These are phyloP conservation scores for Pollicipes pollicipes DNA, from an alignment of 1,140 invertebrate genomes.

Conservation along the genomic window DNA sequence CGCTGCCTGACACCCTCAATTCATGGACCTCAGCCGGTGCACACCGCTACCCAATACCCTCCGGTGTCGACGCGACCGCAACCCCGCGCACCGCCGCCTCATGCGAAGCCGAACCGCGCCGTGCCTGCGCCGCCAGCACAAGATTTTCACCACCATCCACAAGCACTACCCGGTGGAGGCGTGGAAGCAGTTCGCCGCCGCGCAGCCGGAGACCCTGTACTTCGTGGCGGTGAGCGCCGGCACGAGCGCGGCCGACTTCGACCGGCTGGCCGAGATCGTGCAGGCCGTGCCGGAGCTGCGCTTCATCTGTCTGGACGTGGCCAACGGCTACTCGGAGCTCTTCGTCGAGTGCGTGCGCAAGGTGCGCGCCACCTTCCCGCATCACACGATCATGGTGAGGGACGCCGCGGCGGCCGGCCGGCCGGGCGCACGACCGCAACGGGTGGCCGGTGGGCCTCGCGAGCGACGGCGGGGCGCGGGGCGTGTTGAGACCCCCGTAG, in stretches of 20 bases:
- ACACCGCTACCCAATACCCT: too few relatives aligned
- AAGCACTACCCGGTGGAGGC: constrained; percentile 76
- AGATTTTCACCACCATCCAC: constrained; percentile 73
- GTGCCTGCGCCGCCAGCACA: constrained; percentile 38
- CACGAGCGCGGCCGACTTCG: constrained; percentile 59
- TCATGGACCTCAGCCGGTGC: too few relatives aligned
- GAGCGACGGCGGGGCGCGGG: too few relatives aligned
- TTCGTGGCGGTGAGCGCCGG: constrained; percentile 75
- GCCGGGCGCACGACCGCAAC: too few relatives aligned
- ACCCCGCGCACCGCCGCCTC: too few relatives aligned
- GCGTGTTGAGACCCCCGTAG: too few relatives aligned
- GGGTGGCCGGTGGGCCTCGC: too few relatives aligned
- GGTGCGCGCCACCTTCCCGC: constrained; percentile 58
- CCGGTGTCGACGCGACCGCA: too few relatives aligned
- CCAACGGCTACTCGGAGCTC: constrained; percentile 87
- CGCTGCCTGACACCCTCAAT: too few relatives aligned
- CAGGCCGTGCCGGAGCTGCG: constrained; percentile 45
- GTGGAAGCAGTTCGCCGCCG: constrained; percentile 60
- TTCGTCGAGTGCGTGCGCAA: constrained; percentile 79
- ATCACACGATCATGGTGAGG: constrained; percentile 79
- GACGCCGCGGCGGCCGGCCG: too few relatives aligned
- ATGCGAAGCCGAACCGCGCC: too few relatives aligned
- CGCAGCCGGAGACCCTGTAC: constrained; percentile 48
- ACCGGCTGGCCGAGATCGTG: constrained; percentile 48
- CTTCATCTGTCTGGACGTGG: constrained; percentile 87